These are phyloP conservation scores for Anthrax anthrax DNA, from an alignment of 2,888 invertebrate genomes.

Conservation along the genomic window DNA sequence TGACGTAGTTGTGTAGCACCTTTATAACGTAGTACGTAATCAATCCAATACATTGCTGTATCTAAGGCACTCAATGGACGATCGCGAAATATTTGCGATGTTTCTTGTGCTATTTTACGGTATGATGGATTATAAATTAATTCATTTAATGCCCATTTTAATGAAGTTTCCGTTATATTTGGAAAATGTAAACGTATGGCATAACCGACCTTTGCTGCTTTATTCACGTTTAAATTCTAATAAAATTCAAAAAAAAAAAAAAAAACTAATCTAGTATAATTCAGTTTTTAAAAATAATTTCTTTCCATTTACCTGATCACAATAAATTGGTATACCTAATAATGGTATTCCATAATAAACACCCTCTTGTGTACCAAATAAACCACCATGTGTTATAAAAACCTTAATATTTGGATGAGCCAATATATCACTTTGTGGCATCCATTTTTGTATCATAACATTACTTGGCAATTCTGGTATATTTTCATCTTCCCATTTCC, in stretches of 20 bases:
- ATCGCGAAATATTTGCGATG: conserved; percentile 30
- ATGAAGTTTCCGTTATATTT: conserved; percentile 22
- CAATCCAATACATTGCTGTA: conserved; percentile 34
- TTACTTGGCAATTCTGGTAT: conserved; percentile 29
- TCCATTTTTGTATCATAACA: conserved; percentile 37
- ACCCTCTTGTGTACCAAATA: conserved; percentile 35
- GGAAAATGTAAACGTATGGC: conserved; percentile 27
- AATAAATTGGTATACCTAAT: conserved; percentile 35
- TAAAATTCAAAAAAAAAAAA: conserved; percentile 10
- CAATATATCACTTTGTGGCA: conserved; percentile 39
- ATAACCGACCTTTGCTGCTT: conserved; percentile 27
- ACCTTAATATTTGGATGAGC: conserved; percentile 34
- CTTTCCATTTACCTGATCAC: conserved; percentile 27
- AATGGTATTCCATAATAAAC: conserved; percentile 34
- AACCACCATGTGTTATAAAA: conserved; percentile 36
- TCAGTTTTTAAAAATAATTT: not conserved
- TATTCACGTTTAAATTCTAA: conserved; percentile 29
- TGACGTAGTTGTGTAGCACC: conserved; percentile 31
- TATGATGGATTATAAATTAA: conserved; percentile 32
- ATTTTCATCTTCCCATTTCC: conserved; percentile 37
- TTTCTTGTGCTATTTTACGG: conserved; percentile 21
- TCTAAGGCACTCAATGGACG: conserved; percentile 26
- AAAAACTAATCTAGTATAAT: conserved; percentile 3
- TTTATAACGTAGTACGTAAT: conserved; percentile 32
- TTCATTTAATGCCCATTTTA: conserved; percentile 24